Evolutionary conservation across 2,888 invertebrate species (phyloP).

Genomic region (Venusia cambrica): DNA sequence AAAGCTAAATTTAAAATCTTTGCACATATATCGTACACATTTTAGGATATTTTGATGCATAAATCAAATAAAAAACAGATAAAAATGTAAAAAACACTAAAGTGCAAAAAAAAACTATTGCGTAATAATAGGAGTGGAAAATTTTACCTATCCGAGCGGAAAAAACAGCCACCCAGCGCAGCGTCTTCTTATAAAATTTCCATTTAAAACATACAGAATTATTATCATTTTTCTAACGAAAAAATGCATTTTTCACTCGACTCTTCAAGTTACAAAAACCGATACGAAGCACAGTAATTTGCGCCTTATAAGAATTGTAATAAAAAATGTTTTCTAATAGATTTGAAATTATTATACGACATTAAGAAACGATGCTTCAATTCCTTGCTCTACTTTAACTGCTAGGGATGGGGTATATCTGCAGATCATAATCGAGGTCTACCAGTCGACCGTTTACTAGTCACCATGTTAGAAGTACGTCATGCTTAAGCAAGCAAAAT

Average conservation of each 20-base stretch:
- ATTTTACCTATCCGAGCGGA: constrained; percentile 54
- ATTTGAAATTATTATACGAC: constrained; percentile 39
- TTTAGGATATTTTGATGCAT: too few species aligned
- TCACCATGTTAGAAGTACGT: too few species aligned
- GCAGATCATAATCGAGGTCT: constrained; percentile 40
- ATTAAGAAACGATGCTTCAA: constrained; percentile 32
- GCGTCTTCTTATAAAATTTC: constrained; percentile 74
- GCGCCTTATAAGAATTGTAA: constrained; percentile 32
- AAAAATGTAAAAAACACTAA: too few species aligned
- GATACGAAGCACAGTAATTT: constrained; percentile 20
- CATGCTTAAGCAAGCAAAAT: too few species aligned
- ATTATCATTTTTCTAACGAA: constrained; percentile 78
- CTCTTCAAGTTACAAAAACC: constrained; percentile 37
- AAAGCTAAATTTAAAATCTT: constrained; percentile 14
- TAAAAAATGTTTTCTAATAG: constrained; percentile 39
- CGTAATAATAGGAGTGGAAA: constrained; percentile 58
- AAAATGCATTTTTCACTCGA: constrained; percentile 54
- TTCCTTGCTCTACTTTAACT: constrained; percentile 75
- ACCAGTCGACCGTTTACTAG: constrained; percentile 7
- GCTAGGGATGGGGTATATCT: constrained; percentile 56
- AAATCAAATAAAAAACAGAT: too few species aligned
- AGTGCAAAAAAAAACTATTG: constrained; percentile 37
- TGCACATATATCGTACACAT: too few species aligned
- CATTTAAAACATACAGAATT: constrained; percentile 73
- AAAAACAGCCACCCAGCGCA: constrained; percentile 65